Base-by-base conservation (phyloP, 2,113 vertebrate genomes). In the Xenopus borealis region DNA sequence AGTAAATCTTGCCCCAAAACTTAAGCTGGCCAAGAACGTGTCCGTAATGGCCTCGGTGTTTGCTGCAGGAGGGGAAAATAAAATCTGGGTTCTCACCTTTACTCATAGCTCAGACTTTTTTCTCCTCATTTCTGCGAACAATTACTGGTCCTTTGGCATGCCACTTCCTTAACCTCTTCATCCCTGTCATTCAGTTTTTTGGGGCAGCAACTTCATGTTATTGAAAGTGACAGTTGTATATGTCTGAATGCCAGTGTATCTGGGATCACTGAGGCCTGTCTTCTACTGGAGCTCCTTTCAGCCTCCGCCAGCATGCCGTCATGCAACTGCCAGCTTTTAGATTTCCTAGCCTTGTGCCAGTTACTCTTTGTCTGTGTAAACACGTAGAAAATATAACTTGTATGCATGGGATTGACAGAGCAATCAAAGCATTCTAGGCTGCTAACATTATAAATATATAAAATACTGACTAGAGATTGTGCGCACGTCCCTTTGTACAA, bases 141-240 rank as follows among this genome's bases (percentile, higher is more conserved):
- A 82, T 82, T 81, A 83, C 53, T 65, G 40, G 65, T 52, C 75
- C 78, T 79, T 79, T 76, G 70, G 69, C 72, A 67, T 66, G 47
- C 30, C 33, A 30, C 27, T 59, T 57, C 59, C 67, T 70, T 77
- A 77, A 70, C 67, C 67, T 61, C 67, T 57, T 64, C 16, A 70
- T 23, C 27, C 14, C 59, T 70, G 66, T 55, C 58, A 69, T 27
- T n/a, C 45, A 62, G 57, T 69, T 40, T 40, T 33, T 62, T 23
- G 10, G 18, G 44, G 65, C 27, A 46, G 12, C 19, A 47, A 50
- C 13, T 62, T n/a, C n/a, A 23, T 27, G 45, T 75, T 45, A 75
- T 50, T 23, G 61, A 30, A 52, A 69, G 50, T 62, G 64, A 62
- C 65, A 68, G 16, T 11, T 57, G 19, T 47, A 23, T 27, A 61